Evolutionary conservation across 2,888 invertebrate species (phyloP), one percentile per base, ranked within the genome.

Genomic region (Galeopsomyia nigrocyanea): DNA sequence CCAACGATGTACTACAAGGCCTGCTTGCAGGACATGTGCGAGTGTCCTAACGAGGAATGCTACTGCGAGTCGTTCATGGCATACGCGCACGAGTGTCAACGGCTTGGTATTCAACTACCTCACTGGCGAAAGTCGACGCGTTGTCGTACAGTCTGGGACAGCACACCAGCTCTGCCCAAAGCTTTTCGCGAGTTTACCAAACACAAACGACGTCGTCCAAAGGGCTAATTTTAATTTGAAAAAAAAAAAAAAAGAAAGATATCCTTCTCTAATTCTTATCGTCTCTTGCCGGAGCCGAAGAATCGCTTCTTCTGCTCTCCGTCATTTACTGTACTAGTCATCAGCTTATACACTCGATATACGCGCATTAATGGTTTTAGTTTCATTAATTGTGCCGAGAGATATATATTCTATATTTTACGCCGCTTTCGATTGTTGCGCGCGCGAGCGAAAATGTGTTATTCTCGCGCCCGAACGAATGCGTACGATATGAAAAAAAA

Each of bases 61-160:
- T 94, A 96, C 84, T 97, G 97, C 86, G 95, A 96, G 78, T 94
- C 95, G 75, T 92, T 97, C 81, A 92, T 93, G 68, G 97, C 97
- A 2, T 97, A 97, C 83, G 94, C 94, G 0, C 92, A 95, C 77
- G 95, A 95, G 85, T 97, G 97, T 83, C 90, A 92, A 75, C 89
- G 95, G 22, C 86, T 94, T 53, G 95, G 95, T 0, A 92, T 93
- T 0, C 88, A 90, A 74, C 87, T 94, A 61, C 88, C 88, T 0
- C 90, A 92, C 77, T 96, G 96, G 96, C 89, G 92, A 74, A 88
- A 89, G 61, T 88, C 89, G 17, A 92, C 92, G 64, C 90, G 90
- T 82, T 95, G 95, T 82, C 90, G 89, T 47, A 81, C 87, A 88
- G 80, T 84, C 82, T 86, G 86, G 85, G 82, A 82, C 58, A 70